phyloP scores from a whole-genome alignment of 2,888 invertebrate genomes.

The Xanthia icteritia region DNA sequence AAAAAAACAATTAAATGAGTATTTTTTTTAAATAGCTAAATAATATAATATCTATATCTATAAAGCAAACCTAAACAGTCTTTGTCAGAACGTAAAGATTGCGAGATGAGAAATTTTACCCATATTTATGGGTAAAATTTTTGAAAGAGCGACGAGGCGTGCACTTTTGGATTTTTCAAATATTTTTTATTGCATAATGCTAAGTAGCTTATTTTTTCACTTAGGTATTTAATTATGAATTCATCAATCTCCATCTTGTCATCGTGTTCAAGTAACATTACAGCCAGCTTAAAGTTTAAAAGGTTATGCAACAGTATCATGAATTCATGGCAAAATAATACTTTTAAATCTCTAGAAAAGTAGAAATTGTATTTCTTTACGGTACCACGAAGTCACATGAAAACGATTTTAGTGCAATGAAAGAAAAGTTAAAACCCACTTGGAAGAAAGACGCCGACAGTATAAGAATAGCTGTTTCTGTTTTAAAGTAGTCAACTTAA shows the following conservation, averaged over 20 bases:
- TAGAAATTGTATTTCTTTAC: conserved; percentile 2
- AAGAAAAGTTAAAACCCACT: conserved; percentile 21
- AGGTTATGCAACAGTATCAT: not conserved
- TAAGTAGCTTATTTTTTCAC: too few relatives aligned
- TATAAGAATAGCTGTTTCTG: conserved; percentile 8
- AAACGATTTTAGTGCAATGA: conserved; percentile 16
- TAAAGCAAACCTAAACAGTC: too few relatives aligned
- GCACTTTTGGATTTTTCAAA: too few relatives aligned
- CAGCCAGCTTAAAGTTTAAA: not conserved
- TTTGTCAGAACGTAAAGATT: too few relatives aligned
- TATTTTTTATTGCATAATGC: too few relatives aligned
- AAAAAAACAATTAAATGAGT: too few relatives aligned
- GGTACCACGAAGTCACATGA: conserved; percentile 10
- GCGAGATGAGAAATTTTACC: too few relatives aligned
- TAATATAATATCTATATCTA: too few relatives aligned
- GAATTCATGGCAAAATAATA: not conserved
- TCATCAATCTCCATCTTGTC: not conserved
- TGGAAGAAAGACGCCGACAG: not conserved
- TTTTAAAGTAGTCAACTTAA: conserved; percentile 6
- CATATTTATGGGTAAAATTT: too few relatives aligned
- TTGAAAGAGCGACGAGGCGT: too few relatives aligned
- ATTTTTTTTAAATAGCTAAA: too few relatives aligned
- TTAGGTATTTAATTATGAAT: not conserved
- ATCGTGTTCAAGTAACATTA: not conserved
- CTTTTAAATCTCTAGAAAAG: not conserved